A percentile compares a stretch with the other conserved stretches of the same genome.
phyloP scores from a whole-genome alignment of 1,140 invertebrate genomes.

The Ceratosolen fusciceps region DNA sequence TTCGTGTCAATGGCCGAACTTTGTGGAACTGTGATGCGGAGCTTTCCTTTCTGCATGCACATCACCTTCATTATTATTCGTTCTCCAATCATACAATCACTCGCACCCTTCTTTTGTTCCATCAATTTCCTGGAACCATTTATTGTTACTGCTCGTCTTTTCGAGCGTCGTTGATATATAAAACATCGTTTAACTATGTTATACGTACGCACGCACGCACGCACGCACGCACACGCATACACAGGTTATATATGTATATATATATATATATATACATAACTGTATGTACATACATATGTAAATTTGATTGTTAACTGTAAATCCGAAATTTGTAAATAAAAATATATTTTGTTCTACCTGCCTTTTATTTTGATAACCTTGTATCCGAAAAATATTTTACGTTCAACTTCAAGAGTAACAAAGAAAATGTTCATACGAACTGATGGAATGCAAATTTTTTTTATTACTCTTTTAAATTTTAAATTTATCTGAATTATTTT shows the following conservation, averaged over 20 bases:
- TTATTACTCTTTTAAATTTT: no score
- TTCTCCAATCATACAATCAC: background rate
- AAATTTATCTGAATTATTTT: no score
- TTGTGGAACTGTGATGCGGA: slow-evolving; percentile 1
- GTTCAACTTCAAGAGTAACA: no score
- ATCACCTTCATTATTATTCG: background rate
- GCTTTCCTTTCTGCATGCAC: background rate
- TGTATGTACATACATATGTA: background rate
- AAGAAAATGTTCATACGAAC: no score
- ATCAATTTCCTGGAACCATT: background rate
- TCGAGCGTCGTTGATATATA: background rate
- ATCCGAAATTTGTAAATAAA: background rate
- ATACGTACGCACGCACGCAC: no score
- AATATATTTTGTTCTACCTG: background rate
- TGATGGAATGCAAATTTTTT: no score
- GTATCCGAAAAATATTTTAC: background rate
- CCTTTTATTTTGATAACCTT: slow-evolving; percentile 9
- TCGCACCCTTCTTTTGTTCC: background rate
- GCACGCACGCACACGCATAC: no score
- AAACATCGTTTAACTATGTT: no score
- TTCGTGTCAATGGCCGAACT: slow-evolving; percentile 35
- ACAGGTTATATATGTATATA: no score
- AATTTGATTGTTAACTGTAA: background rate
- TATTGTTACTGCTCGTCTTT: background rate
- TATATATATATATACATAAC: no score